phyloP scores from a whole-genome alignment of 2,797 vertebrate species.

The Amazonetta brasiliensis region DNA sequence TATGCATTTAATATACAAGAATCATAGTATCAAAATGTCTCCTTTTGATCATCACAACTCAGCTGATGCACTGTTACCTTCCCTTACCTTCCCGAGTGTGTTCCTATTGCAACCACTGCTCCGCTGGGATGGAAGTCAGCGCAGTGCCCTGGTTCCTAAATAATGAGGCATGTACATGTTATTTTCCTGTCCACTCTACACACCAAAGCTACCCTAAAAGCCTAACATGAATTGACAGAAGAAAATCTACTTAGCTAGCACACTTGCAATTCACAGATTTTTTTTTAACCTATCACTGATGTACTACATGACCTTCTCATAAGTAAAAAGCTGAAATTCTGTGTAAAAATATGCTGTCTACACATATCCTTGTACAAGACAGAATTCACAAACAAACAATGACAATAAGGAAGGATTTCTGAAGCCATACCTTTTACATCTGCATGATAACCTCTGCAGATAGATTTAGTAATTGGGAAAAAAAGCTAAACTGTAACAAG shows the following conservation, averaged over 20 bases:
- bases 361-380: not conserved
- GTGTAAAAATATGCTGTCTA: not conserved
- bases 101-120: slow-evolving; percentile 94
- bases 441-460: not conserved
- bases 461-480: not conserved
- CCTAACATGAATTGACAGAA: not conserved
- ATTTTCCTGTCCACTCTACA: not conserved
- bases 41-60: not conserved
- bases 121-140: slow-evolving; percentile 98
- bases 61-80: not conserved
- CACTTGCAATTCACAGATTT: not conserved
- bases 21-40: rapidly evolving
- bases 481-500: not conserved
- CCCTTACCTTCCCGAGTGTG: slow-evolving; percentile 94
- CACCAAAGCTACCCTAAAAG: not conserved
- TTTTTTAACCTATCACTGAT: not conserved
- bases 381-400: not conserved
- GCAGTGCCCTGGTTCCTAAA: slow-evolving; percentile 96
- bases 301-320: not conserved
- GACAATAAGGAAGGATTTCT: not conserved
- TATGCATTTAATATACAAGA: not conserved
- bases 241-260: not conserved
- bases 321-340: not conserved
- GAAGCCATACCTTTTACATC: not conserved
- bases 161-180: not conserved